Evolutionary conservation across 2,888 invertebrate genomes (phyloP), one percentile per base, ranked within the genome.

Genomic region (Aquatica leii): DNA sequence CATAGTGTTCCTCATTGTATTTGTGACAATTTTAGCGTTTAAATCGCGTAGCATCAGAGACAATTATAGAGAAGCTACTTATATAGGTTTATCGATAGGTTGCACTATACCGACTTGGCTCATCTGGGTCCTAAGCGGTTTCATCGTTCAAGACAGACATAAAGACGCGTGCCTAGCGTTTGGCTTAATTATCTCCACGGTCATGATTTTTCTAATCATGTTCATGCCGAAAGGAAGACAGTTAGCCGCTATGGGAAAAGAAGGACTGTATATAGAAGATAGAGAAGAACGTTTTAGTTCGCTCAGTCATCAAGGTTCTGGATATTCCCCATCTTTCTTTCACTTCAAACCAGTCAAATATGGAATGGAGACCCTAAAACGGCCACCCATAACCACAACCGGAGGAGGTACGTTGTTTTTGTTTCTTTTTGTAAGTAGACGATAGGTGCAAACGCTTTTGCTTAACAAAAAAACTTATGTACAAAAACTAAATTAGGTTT

Each of bases 211-310:
- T 82, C 87, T 95, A 73, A 90, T 95, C 60, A 96, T 97, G 96
- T 97, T 97, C 82, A 90, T 95, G 83, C 92, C 96, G 31, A 96
- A 93, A 83, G 95, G 96, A 24, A 86, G 96, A 40, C 94, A 97
- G 76, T 83, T 97, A 74, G 95, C 95, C 0, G 95, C 95, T 50
- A 89, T 96, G 85, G 96, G 96, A 49, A 92, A 94, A 74, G 95
- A 95, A 77, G 94, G 92, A 11, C 87, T 92, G 68, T 91, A 90
- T 81, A 87, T 90, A 69, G 92, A 91, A 75, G 94, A 92, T 80
- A 86, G 93, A 65, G 93, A 93, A 72, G 94, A 94, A 73, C 88
- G 91, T 59, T 89, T 93, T 71, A 93, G 93, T 81, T 92, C 93
- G 54, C 82, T 93, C 71, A 90, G 90, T 77, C 86, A 88, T 1